Percentiles rank a stretch among this genome's conserved stretches.
Evolutionary conservation across 2,888 invertebrate genomes (phyloP).

Genomic region (Epirrita christyi): DNA sequence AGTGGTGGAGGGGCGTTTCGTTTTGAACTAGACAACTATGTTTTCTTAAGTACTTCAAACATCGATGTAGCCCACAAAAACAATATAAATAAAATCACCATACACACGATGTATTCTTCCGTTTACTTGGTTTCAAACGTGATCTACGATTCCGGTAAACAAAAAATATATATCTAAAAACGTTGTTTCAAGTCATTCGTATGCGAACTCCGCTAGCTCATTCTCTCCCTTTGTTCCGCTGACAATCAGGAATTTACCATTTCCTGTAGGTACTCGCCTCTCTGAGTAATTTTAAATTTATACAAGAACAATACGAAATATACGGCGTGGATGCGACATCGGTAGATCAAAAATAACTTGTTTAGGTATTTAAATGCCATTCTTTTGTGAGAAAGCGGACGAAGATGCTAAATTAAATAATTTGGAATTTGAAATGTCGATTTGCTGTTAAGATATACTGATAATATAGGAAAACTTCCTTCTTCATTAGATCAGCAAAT

Average conservation of each 20-base stretch:
- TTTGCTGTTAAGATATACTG: no score
- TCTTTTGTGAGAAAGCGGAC: no score
- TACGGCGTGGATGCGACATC: conserved; percentile 13
- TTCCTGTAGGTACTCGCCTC: conserved; percentile 13
- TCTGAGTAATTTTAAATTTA: conserved; percentile 36
- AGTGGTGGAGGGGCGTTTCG: no score
- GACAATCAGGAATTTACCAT: conserved; percentile 25
- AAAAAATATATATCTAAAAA: conserved; percentile 26
- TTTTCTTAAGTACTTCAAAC: no score
- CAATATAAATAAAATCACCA: conserved; percentile 7
- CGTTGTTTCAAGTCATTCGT: conserved; percentile 41
- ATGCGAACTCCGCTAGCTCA: conserved; percentile 36
- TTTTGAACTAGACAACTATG: no score
- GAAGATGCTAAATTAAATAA: no score
- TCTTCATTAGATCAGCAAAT: no score
- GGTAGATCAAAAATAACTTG: background rate
- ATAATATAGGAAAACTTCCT: no score
- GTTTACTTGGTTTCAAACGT: conserved; percentile 29
- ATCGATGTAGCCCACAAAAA: background rate
- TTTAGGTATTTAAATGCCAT: no score
- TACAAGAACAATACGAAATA: conserved; percentile 27
- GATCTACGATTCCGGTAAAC: conserved; percentile 31
- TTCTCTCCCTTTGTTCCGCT: conserved; percentile 31
- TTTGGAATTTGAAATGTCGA: no score
- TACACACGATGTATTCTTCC: conserved; percentile 29